phyloP scores from a whole-genome alignment of 2,113 vertebrate species.

The Calyptomena viridis region DNA sequence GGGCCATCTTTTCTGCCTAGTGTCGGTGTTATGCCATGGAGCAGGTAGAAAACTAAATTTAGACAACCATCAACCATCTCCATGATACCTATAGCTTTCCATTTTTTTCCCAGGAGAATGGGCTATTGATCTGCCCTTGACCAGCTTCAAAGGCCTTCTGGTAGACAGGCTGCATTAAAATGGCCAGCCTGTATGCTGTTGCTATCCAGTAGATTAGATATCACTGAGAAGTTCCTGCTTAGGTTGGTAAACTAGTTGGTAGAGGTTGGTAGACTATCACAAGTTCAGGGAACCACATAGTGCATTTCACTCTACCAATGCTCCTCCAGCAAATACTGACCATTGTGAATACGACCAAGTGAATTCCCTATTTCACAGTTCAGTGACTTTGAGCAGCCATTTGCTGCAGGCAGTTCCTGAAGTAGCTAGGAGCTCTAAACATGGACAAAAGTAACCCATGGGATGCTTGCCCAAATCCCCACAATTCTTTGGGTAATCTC shows the following conservation, averaged over 20 bases:
- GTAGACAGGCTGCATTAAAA: neutral
- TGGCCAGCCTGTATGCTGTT: neutral
- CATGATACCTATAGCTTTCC: fast-evolving
- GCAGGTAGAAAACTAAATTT: neutral
- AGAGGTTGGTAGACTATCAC: neutral
- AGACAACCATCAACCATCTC: neutral
- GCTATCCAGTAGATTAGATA: neutral
- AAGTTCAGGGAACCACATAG: neutral
- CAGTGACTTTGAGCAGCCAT: neutral
- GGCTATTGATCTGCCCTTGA: neutral
- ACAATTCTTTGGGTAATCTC: neutral
- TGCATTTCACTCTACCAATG: neutral
- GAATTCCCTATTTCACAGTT: neutral
- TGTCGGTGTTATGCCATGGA: neutral
- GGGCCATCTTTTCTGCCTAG: neutral
- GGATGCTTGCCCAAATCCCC: neutral
- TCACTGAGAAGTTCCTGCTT: neutral
- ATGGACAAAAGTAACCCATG: neutral
- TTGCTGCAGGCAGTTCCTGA: neutral
- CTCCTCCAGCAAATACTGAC: neutral
- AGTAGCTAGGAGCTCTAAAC: neutral
- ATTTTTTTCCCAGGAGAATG: neutral
- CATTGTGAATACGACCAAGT: neutral
- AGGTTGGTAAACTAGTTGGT: too few species aligned
- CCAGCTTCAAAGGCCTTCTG: neutral